A percentile compares a stretch with the other conserved stretches of the same genome.
Conservation (phyloP, 2,113 vertebrate species). For the Urocolius indicus region DNA sequence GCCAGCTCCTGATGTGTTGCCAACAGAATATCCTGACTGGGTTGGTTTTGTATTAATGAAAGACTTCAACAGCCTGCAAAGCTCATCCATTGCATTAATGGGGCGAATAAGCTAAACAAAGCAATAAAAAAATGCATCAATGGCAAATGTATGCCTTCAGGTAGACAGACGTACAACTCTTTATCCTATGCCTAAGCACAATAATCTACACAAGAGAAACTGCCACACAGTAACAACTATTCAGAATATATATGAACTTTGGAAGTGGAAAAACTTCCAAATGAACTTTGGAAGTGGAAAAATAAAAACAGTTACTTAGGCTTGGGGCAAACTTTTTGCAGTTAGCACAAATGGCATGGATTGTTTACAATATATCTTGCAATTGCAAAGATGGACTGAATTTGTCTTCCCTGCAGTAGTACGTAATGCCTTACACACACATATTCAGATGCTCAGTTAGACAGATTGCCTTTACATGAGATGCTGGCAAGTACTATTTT, state of each 20-base stretch:
- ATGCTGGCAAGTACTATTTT: neutral
- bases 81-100: slow-evolving; percentile 96
- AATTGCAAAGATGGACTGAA: neutral
- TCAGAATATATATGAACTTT: neutral
- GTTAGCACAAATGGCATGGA: neutral
- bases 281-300: neutral
- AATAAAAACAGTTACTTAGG: neutral
- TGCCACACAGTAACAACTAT: neutral
- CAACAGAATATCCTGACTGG: slow-evolving; percentile 60
- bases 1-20: slow-evolving; percentile 81
- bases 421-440: neutral
- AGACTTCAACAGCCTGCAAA: slow-evolving; percentile 93
- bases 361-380: neutral
- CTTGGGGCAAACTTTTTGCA: neutral
- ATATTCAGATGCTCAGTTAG: neutral
- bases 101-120: slow-evolving; percentile 90
- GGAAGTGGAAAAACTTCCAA: neutral
- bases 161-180: neutral
- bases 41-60: slow-evolving; percentile 79
- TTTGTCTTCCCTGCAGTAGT: neutral
- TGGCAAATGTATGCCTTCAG: neutral
- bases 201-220: neutral
- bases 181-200: neutral
- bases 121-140: neutral
- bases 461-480: neutral